These are phyloP conservation scores for Amphiprion ocellaris DNA, from an alignment of 2,113 vertebrate genomes.

Conservation along the genomic window DNA sequence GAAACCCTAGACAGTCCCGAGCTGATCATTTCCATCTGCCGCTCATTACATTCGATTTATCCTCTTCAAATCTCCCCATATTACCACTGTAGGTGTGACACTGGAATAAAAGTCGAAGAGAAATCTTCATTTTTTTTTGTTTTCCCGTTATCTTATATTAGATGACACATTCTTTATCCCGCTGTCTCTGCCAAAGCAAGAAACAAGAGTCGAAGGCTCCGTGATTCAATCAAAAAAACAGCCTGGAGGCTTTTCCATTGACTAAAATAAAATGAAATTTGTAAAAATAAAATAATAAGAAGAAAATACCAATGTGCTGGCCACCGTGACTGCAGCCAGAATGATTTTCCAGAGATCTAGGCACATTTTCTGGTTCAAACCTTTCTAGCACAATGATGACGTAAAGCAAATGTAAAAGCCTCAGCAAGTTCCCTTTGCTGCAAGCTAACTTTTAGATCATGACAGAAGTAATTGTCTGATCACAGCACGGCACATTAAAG, in stretches of 20 bases:
- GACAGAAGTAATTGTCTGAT: slow-evolving; percentile 10
- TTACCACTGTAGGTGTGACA: slow-evolving; percentile 33
- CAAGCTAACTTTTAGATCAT: slow-evolving; percentile 19
- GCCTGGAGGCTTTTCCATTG: slow-evolving; percentile 22
- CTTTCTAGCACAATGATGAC: background rate
- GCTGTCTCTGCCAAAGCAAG: slow-evolving; percentile 10
- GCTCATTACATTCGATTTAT: slow-evolving; percentile 39
- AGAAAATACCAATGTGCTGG: slow-evolving; percentile 19
- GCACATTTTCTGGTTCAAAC: slow-evolving; percentile 49
- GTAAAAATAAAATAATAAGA: slow-evolving; percentile 1
- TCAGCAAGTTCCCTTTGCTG: slow-evolving; percentile 7
- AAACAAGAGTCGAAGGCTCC: slow-evolving; percentile 3
- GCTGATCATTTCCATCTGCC: slow-evolving; percentile 45
- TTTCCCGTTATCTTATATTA: background rate
- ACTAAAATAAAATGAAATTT: slow-evolving; percentile 29
- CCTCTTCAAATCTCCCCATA: slow-evolving; percentile 20
- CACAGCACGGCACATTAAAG: slow-evolving; percentile 12
- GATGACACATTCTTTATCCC: slow-evolving; percentile 26
- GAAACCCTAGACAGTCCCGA: slow-evolving; percentile 41
- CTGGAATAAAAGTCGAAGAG: slow-evolving; percentile 15
- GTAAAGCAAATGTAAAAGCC: slow-evolving; percentile 14
- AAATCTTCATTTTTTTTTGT: slow-evolving; percentile 22
- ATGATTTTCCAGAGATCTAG: slow-evolving; percentile 19
- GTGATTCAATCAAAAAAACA: slow-evolving; percentile 34
- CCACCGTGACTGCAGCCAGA: background rate